Evolutionary conservation across 2,888 invertebrate genomes (phyloP), one percentile per base, ranked within the genome.

Genomic region (Orchesellides sinensis): DNA sequence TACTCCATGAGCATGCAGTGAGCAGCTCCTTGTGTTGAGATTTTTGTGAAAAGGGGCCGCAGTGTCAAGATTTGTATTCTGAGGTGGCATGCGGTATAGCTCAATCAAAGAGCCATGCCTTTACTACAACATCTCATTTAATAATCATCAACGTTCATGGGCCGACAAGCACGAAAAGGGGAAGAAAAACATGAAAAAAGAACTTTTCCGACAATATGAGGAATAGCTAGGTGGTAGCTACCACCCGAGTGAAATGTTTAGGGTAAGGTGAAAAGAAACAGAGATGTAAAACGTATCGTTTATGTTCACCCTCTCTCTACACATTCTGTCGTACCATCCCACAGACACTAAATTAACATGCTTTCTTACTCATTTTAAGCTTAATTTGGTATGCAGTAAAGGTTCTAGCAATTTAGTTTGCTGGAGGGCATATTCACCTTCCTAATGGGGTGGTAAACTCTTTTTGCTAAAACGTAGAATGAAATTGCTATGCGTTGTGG

Each of bases 101-200:
- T 68, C 68, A 85, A 85, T 84, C 80, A 85, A 81, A 85, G 85
- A 83, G 66, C 77, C 80, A 80, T 68, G 74, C 68, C 77, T 75
- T n/a, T 83, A 52, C 69, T 77, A 75, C 80, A 80, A 83, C 85
- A 83, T 85, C 80, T 83, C 83, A 83, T 85, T 83, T 85, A 85
- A 83, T 83, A 83, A 83, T 79, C 80, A 83, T 83, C 83, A 85
- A 70, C 74, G 68, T 66, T 14, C 70, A 45, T 61, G 63, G 17
- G 25, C 81, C 81, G 74, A 49, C 61, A 66, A 68, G 47, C 25
- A 78, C 21, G 19, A 49, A 69, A 70, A 69, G 27, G 61, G 61
- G 63, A 32, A 56, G 35, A 78, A 54, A 49, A 35, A 59, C n/a
- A 23, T n/a, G 45, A 75, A 6, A 0, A 47, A 35, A 19, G 49